phyloP scores from a whole-genome alignment of 2,888 invertebrate genomes.

The Hypomecis punctinalis region DNA sequence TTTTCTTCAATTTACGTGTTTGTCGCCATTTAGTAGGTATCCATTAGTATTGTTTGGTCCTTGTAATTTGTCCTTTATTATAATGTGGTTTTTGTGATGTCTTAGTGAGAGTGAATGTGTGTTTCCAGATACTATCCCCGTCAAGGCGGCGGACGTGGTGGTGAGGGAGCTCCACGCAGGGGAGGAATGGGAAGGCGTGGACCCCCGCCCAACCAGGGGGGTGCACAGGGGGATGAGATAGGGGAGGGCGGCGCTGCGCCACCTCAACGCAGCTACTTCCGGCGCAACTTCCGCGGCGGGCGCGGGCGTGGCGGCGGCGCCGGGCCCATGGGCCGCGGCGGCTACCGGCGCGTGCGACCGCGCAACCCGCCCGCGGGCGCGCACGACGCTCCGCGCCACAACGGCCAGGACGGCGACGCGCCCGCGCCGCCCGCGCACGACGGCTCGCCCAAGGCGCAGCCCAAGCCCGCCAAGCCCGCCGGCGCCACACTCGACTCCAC shows the following conservation, averaged over 20 bases:
- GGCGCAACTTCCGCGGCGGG: constrained; percentile 90
- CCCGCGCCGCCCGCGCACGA: constrained; percentile 54
- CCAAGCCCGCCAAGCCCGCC: constrained; percentile 69
- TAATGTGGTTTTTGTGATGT: too few relatives aligned
- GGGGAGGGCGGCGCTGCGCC: constrained; percentile 73
- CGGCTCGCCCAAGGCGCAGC: constrained; percentile 61
- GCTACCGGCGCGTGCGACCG: constrained; percentile 73
- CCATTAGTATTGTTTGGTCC: too few relatives aligned
- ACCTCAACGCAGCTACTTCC: constrained; percentile 87
- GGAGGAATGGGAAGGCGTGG: constrained; percentile 85
- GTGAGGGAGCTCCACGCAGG: constrained; percentile 85
- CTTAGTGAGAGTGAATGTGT: not conserved
- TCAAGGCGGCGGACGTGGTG: constrained; percentile 81
- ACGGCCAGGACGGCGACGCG: constrained; percentile 68
- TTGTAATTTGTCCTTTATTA: constrained; percentile 8
- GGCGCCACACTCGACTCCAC: constrained; percentile 77
- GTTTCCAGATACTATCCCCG: constrained; percentile 75
- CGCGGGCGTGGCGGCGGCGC: constrained; percentile 78
- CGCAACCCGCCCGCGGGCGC: constrained; percentile 65
- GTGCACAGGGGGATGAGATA: constrained; percentile 78
- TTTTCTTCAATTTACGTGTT: too few relatives aligned
- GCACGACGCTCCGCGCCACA: constrained; percentile 58
- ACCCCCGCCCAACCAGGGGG: constrained; percentile 76
- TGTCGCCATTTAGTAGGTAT: too few relatives aligned
- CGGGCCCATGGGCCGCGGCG: constrained; percentile 76